Percentiles rank a stretch among this genome's conserved stretches.
phyloP scores from a whole-genome alignment of 2,797 vertebrate genomes.

The Acridotheres tristis region DNA sequence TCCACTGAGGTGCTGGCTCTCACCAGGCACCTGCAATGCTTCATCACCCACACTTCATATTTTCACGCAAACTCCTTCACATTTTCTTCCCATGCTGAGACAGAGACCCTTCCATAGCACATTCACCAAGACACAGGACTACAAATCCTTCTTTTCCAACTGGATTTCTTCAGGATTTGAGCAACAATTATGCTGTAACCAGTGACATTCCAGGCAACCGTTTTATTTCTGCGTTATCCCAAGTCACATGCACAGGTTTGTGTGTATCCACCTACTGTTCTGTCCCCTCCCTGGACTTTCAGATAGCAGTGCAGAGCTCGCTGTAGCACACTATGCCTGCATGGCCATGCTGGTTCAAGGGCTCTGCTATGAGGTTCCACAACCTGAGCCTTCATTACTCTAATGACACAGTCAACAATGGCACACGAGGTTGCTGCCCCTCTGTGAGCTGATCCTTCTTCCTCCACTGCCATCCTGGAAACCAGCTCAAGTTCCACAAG shows the following conservation, averaged over 20 bases:
- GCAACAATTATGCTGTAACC: background rate
- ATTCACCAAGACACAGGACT: background rate
- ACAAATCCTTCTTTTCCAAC: background rate
- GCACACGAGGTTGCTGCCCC: background rate
- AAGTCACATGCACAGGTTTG: background rate
- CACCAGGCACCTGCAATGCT: background rate
- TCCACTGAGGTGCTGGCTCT: background rate
- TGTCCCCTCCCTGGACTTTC: background rate
- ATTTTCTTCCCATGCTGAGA: background rate
- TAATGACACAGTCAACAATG: background rate
- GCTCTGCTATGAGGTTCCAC: background rate
- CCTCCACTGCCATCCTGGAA: background rate
- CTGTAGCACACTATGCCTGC: rapidly evolving
- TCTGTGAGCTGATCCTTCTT: background rate
- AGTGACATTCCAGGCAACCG: background rate
- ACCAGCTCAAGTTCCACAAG: background rate
- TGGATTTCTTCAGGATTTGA: background rate
- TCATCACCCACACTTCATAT: background rate
- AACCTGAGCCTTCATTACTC: background rate
- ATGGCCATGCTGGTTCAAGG: background rate
- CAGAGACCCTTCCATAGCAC: background rate
- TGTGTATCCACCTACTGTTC: background rate
- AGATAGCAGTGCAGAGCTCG: background rate
- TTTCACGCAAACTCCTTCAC: background rate
- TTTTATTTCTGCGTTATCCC: background rate